Base-by-base conservation (phyloP, 1,140 invertebrate genomes). In the Physella acuta region DNA sequence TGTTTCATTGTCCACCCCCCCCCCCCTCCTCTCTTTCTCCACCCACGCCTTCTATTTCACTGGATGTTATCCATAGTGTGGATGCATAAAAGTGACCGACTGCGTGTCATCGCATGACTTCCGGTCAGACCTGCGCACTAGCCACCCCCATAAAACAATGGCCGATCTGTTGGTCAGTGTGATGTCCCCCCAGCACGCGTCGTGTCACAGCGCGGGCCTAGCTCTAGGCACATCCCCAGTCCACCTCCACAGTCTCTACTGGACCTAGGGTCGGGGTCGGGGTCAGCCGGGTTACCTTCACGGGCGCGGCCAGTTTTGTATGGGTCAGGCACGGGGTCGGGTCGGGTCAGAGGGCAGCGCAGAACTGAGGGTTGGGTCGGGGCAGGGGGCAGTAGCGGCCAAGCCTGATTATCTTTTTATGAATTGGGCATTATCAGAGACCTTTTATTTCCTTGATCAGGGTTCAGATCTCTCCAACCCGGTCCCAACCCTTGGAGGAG, bases 361-460 rank as follows among this genome's bases (percentile, higher is more conserved):
- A 65, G 53, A 69, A 59, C 61, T 52, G 37, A 34, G 56, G 70
- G 56, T 71, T 52, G 64, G 66, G 71, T 64, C 66, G 53, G 52
- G 49, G 52, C 59, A 37, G 17, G 44, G 71, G 59, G 62, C 65
- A 61, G 8, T 56, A 36, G 33, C 28, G 58, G 33, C 34, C 59
- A 52, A 56, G 39, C 26, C 61, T 68, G 66, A 72, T 72, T 72
- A 72, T 72, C 58, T 72, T 72, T 69, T 69, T 65, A 69, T 72
- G 71, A 72, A 72, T 72, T 26, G 61, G 39, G 66, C 60, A 34
- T 68, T 68, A 66, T 72, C 55, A 34, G 16, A 8, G 1, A 33
- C 16, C 66, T 72, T 72, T 72, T 59, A 55, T 72, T 53, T 51
- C 71, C 58, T 62, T 72, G 59, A 72, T 72, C 61, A 31, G 5